Evolutionary conservation across 2,888 invertebrate genomes (phyloP).

Genomic region (Idaea straminata): DNA sequence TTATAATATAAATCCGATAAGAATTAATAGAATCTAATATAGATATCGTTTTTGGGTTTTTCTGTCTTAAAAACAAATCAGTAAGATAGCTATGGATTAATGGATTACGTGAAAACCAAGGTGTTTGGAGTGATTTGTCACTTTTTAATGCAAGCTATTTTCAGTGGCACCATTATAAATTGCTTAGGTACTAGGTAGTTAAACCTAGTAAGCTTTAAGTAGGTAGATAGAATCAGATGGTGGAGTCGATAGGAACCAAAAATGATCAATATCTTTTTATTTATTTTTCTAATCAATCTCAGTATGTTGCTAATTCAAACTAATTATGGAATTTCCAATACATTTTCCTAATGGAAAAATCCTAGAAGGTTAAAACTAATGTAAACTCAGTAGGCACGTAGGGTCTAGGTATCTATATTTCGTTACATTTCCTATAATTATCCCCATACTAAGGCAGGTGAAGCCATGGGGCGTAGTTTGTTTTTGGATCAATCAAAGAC

Average conservation of each 20-base stretch:
- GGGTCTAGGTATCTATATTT: too few species aligned
- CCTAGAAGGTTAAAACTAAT: too few species aligned
- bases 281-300: neutral
- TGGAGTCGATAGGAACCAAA: too few species aligned
- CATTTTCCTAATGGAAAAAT: neutral
- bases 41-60: constrained; percentile 18
- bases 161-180: neutral
- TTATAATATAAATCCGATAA: constrained; percentile 28
- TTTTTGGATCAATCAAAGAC: too few species aligned
- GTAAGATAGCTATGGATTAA: constrained; percentile 5
- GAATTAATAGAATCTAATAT: constrained; percentile 3
- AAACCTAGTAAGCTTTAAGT: too few species aligned
- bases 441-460: too few species aligned
- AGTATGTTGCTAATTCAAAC: neutral
- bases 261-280: neutral
- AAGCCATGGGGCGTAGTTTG: too few species aligned
- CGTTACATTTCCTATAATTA: too few species aligned
- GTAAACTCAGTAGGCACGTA: too few species aligned
- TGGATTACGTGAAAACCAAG: neutral
- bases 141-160: neutral
- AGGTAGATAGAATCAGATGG: too few species aligned
- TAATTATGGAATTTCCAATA: neutral
- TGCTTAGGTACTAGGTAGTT: too few species aligned
- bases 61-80: constrained; percentile 2
- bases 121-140: neutral